Conservation (phyloP, 2,113 vertebrate species). For the Pseudorectes ferrugineus region DNA sequence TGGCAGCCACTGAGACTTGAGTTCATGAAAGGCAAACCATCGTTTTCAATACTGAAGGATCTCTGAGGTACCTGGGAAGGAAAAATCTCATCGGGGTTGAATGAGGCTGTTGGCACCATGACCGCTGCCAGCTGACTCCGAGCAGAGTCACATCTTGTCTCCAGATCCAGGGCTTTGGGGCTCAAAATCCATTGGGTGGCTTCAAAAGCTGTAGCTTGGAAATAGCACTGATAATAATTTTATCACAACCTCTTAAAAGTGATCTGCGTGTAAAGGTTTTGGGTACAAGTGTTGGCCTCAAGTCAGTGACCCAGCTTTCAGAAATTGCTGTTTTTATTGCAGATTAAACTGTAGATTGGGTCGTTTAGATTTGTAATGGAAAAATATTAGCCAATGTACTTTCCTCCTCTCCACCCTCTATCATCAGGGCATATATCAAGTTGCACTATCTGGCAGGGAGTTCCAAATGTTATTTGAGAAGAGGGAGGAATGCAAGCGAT, state of each 20-base stretch:
- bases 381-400: conserved; percentile 66
- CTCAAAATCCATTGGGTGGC: neutral
- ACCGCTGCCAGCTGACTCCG: neutral
- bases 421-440: conserved; percentile 62
- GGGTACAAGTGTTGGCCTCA: neutral
- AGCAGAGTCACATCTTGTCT: neutral
- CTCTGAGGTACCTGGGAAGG: conserved; percentile 28
- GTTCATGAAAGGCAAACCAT: conserved; percentile 51
- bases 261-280: neutral
- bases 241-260: neutral
- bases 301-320: conserved; percentile 10
- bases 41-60: neutral
- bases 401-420: conserved; percentile 56
- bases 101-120: conserved; percentile 24
- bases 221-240: neutral
- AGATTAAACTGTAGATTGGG: conserved; percentile 37
- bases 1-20: conserved; percentile 3
- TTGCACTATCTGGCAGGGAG: conserved; percentile 62
- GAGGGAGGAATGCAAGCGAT: conserved; percentile 58
- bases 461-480: conserved; percentile 60
- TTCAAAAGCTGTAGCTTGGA: conserved; percentile 1
- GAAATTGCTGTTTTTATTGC: conserved; percentile 14
- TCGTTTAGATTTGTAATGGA: conserved; percentile 66
- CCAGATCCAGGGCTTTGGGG: neutral
- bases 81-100: conserved; percentile 13